Conservation (phyloP, 2,888 invertebrate species). For the Choristoneura rosaceana region DNA sequence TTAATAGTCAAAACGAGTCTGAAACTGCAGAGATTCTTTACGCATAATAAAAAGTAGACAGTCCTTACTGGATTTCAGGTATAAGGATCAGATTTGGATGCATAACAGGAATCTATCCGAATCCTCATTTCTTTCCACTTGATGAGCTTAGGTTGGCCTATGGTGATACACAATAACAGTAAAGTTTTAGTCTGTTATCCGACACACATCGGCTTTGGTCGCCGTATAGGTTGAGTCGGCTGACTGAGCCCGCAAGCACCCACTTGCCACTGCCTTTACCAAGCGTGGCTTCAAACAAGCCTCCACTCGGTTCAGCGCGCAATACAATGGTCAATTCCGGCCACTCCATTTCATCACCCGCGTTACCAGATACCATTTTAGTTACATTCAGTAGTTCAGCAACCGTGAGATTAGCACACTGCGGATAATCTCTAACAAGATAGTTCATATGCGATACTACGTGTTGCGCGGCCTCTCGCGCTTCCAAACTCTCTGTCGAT, state of each 20-base stretch:
- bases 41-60: no score
- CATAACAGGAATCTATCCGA: no score
- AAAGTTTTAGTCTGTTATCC: slow-evolving; percentile 88
- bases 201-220: slow-evolving; percentile 89
- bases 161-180: slow-evolving; percentile 87
- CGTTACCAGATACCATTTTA: slow-evolving; percentile 82
- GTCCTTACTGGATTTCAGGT: no score
- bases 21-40: no score
- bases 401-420: slow-evolving; percentile 87
- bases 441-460: slow-evolving; percentile 87
- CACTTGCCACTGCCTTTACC: slow-evolving; percentile 50
- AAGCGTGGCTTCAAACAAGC: slow-evolving; percentile 91
- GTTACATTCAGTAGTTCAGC: slow-evolving; percentile 60
- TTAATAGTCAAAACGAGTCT: no score
- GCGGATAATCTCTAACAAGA: slow-evolving; percentile 83
- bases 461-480: slow-evolving; percentile 84
- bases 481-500: slow-evolving; percentile 74
- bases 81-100: no score
- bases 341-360: slow-evolving; percentile 54
- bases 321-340: slow-evolving; percentile 86
- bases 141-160: not conserved
- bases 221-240: slow-evolving; percentile 90
- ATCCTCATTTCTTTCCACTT: not conserved
- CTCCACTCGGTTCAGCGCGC: slow-evolving; percentile 87
- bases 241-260: slow-evolving; percentile 88